phyloP scores from a whole-genome alignment of 1,140 invertebrate species.

The Drosophila repleta region DNA sequence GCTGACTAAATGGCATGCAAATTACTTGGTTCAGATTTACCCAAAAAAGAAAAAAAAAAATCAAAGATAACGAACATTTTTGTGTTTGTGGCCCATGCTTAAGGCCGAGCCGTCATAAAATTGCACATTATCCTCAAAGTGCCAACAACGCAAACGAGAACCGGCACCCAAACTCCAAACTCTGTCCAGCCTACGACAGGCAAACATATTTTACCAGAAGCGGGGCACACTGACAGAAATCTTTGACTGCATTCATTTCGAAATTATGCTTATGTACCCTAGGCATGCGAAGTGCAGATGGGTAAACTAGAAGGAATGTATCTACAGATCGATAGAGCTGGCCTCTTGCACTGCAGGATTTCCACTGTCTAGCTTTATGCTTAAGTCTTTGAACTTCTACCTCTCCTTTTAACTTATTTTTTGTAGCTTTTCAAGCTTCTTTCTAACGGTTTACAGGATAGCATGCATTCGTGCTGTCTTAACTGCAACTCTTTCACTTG shows the following conservation, averaged over 20 bases:
- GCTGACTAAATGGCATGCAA: conserved; percentile 70
- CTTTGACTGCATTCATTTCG: background rate
- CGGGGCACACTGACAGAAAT: conserved; percentile 2
- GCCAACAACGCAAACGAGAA: background rate
- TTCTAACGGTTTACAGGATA: too few species aligned
- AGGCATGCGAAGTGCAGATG: too few species aligned
- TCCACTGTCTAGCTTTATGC: too few species aligned
- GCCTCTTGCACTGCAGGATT: too few species aligned
- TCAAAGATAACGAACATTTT: conserved; percentile 25
- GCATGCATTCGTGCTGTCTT: too few species aligned
- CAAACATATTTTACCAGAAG: conserved; percentile 2
- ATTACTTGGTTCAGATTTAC: conserved; percentile 58
- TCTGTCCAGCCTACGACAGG: background rate
- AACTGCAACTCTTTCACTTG: background rate
- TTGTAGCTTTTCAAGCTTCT: too few species aligned
- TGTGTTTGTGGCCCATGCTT: conserved; percentile 4
- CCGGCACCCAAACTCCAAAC: background rate
- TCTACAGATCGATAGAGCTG: too few species aligned
- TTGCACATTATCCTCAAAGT: conserved; percentile 20
- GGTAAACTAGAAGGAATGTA: too few species aligned
- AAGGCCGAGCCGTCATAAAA: conserved; percentile 1
- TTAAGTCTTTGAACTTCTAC: too few species aligned
- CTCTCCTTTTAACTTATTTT: too few species aligned
- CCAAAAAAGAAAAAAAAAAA: background rate
- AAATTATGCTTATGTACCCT: background rate